Conservation (phyloP, 2,797 vertebrate species). For the Buphagus erythrorhynchus region DNA sequence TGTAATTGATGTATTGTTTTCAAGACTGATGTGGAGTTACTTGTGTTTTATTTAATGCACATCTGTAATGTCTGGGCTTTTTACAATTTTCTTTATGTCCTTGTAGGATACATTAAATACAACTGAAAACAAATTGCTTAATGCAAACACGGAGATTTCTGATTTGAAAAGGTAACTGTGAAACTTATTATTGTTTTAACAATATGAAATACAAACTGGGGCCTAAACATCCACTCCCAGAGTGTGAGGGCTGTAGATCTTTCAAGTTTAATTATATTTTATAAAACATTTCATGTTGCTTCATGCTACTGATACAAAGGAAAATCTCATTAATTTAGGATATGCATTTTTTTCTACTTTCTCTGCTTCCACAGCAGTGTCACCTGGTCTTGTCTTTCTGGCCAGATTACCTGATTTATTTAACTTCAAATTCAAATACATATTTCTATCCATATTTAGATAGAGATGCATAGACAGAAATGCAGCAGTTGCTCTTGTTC, state of each 20-base stretch:
- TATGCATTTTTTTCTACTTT: not conserved
- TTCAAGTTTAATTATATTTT: not conserved
- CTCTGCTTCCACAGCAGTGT: not conserved
- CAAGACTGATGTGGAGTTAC: not conserved
- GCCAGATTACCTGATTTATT: not conserved
- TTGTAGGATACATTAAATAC: conserved; percentile 86
- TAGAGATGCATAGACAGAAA: not conserved
- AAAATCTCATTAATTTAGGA: not conserved
- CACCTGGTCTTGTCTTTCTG: not conserved
- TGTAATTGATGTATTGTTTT: not conserved
- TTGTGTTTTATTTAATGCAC: not conserved
- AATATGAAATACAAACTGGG: not conserved
- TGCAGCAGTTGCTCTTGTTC: not conserved
- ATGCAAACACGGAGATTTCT: conserved; percentile 86
- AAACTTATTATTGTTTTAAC: not conserved
- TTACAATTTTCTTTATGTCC: conserved; percentile 1
- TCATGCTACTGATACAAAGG: not conserved
- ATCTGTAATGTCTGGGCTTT: not conserved
- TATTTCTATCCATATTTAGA: not conserved
- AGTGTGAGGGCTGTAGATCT: not conserved
- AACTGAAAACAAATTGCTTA: conserved; percentile 90
- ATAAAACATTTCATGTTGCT: not conserved
- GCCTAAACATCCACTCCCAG: not conserved
- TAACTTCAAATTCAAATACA: not conserved
- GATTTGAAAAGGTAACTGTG: conserved; percentile 90